These are phyloP conservation scores for Disparrhopalites patrizii DNA, from an alignment of 2,888 invertebrate genomes.

Conservation along the genomic window DNA sequence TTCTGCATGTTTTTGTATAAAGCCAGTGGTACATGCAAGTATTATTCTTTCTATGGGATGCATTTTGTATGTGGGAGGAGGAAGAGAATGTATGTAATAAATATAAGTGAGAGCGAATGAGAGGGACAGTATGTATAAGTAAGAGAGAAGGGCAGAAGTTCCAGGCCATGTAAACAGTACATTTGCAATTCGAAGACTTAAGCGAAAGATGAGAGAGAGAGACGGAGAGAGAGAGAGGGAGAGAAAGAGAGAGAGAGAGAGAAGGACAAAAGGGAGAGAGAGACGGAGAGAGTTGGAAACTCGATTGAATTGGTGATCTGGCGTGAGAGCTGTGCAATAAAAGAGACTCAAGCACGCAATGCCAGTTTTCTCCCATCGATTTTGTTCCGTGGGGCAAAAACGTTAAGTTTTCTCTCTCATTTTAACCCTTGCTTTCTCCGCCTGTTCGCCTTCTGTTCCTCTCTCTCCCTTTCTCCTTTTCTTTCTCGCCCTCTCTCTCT, in stretches of 20 bases:
- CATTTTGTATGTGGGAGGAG: no score
- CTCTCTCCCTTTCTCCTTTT: neutral
- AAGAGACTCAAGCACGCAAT: conserved; percentile 26
- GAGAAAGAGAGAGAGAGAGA: no score
- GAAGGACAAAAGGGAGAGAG: no score
- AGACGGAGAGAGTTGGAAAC: conserved; percentile 16
- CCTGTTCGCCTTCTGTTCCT: conserved; percentile 13
- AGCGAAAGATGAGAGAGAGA: no score
- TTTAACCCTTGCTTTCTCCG: neutral
- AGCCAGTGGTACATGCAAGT: no score
- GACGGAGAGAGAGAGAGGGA: no score
- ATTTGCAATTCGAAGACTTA: conserved; percentile 13
- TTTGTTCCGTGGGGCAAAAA: conserved; percentile 5
- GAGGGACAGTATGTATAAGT: no score
- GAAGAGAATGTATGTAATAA: no score
- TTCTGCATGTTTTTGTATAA: no score
- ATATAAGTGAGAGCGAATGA: no score
- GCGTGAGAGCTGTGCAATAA: conserved; percentile 27
- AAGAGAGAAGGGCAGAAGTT: neutral
- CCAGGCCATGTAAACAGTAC: conserved; percentile 7
- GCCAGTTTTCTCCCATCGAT: conserved; percentile 28
- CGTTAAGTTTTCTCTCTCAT: neutral
- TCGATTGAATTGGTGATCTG: conserved; percentile 21
- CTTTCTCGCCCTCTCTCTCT: neutral
- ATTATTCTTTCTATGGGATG: no score